Evolutionary conservation across 2,888 invertebrate genomes (phyloP), one percentile per base, ranked within the genome.

Genomic region (Mactromeris polynyma): DNA sequence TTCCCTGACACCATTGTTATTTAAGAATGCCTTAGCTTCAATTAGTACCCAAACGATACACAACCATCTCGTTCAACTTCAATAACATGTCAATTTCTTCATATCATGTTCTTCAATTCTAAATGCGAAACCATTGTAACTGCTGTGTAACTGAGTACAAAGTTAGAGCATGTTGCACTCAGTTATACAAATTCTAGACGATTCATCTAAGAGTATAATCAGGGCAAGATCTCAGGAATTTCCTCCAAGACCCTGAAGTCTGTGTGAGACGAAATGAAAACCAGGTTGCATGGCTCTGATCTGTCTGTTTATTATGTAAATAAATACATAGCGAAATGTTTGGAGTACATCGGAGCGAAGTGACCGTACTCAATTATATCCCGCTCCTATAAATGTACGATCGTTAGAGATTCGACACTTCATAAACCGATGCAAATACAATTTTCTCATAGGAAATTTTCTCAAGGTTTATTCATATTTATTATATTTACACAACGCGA

Each of bases 381-480:
- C 3, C 58, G 3, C 26, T 64, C 2, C 58, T n/a, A 64, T 64
- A 26, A 46, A 64, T 64, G 58, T 2, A 64, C 26, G 3, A 9
- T 64, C 17, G 17, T 19, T 36, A 36, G 36, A 73, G 73, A 36
- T 73, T 73, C 36, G 17, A 31, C 73, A 31, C 4, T 69, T 33
- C 36, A 73, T 73, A 73, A 19, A 11, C 17, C 73, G 0, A 36
- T 14, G 7, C 14, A 33, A 26, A 17, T 33, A 73, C 1, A 33
- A 73, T 4, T 73, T 73, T 73, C 73, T 73, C 73, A 73, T 26
- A 73, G 73, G 73, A 73, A 73, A 36, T 14, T 36, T 73, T 33
- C 33, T 69, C 3, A 11, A 33, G 11, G 73, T 73, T 73, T 33
- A 73, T 36, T 73, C 36, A 73, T 33, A 73, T 73, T 19, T 36